Conservation (phyloP, 1,140 invertebrate species). For the Acromyrmex heyeri region DNA sequence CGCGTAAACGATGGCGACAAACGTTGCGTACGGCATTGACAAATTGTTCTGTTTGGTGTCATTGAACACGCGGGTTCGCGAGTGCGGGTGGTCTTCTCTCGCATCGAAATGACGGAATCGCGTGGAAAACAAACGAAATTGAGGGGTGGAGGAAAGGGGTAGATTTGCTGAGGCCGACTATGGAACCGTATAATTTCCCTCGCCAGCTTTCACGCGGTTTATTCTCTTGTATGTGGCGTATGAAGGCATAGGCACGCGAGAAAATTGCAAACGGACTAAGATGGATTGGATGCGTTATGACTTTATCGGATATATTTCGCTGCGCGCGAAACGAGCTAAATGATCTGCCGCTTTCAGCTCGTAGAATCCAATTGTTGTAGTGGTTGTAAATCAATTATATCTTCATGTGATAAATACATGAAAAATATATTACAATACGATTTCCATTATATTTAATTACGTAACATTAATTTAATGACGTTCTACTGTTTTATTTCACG, state of each 20-base stretch:
- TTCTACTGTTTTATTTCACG: background rate
- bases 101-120: constrained; percentile 18
- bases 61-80: constrained; percentile 22
- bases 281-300: constrained; percentile 51
- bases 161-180: constrained; percentile 13
- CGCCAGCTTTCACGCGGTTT: constrained; percentile 39
- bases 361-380: constrained; percentile 22
- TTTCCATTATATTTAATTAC: background rate
- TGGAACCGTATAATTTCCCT: constrained; percentile 42
- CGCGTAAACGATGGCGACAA: constrained; percentile 51
- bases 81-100: background rate
- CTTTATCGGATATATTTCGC: constrained; percentile 48
- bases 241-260: constrained; percentile 54
- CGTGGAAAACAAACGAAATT: constrained; percentile 14
- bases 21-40: constrained; percentile 57
- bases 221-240: constrained; percentile 35
- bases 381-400: background rate
- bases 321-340: constrained; percentile 45
- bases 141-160: background rate
- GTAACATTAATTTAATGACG: background rate
- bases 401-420: background rate
- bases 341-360: constrained; percentile 28
- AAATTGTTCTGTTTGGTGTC: constrained; percentile 57
- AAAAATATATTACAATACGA: background rate
- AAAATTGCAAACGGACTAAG: constrained; percentile 63